Evolutionary conservation across 2,113 vertebrate genomes (phyloP), one percentile per base, ranked within the genome.

Genomic region (Ceyx melanurus): DNA sequence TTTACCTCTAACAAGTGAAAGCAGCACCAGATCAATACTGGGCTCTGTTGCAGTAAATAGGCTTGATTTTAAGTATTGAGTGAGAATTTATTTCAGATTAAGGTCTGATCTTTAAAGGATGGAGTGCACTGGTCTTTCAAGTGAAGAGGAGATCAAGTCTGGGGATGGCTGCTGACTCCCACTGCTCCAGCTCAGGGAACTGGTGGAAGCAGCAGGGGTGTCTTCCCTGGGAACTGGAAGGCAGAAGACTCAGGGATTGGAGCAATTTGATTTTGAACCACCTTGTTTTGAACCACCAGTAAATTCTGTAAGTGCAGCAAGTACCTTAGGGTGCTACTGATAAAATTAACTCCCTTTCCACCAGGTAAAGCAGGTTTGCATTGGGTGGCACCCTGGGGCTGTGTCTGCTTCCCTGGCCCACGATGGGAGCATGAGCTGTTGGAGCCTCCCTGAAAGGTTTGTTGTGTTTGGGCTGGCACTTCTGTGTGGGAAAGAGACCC

Each of bases 1-100:
- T 91, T 93, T 74, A 70, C 81, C 53, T 65, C 88, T 92, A 91
- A 37, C 57, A 67, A 64, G 66, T 70, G 53, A 66, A 93, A 71
- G 23, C 48, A 61, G 65, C 0, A 2, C 75, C 51, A 25, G 82
- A 77, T 97, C 94, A 71, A 93, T 94, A 56, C 48, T 2, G 3
- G 48, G 68, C 65, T 93, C 58, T 71, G 71, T 79, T 92, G 58
- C 58, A 88, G 54, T 89, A 94, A 94, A 79, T 51, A 71, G 74
- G 42, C 70, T 87, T 86, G 88, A 48, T 83, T 87, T 93, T 89
- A 79, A 79, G 40, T 71, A 83, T 14, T 61, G 65, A 76, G 35
- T 74, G 42, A 92, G n/a, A 73, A 51, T 83, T 75, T 86, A 13
- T 82, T 92, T 90, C 45, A 46, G 58, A 64, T 72, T 43, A 89